Evolutionary conservation across 2,113 vertebrate genomes (phyloP), one percentile per base, ranked within the genome.

Genomic region (Pteruthius melanotis): DNA sequence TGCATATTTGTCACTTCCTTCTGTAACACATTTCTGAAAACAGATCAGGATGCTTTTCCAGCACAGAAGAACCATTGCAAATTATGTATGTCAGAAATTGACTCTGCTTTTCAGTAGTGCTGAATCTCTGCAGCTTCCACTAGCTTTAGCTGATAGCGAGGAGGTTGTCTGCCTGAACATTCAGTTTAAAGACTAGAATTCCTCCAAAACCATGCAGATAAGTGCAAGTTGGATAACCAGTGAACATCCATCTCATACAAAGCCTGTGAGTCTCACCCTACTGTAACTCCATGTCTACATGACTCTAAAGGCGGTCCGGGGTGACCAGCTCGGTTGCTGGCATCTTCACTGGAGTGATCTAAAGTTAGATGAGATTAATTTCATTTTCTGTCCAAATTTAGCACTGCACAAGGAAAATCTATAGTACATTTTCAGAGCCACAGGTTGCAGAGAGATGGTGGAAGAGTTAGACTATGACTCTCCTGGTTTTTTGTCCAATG

Each of bases 141-240:
- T 37, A 78, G 2, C 31, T 87, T 72, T 49, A 60, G 14, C 9
- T 89, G 59, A n/a, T 24, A 13, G 7, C 31, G 15, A 76, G 30
- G 31, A 57, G 20, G 14, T 40, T 57, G 52, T 40, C 31, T 9
- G 8, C 31, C 17, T 44, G 3, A 83, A 70, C 8, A 60, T 1
- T n/a, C 23, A 10, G 5, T 17, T 89, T 88, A 70, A 69, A 57
- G 33, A 60, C 24, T n/a, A 66, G 16, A 63, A 44, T 47, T 83
- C 35, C 22, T 71, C 35, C 0, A 0, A 59, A 71, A 2, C 15
- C 15, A 31, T 54, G 19, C 19, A 63, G 35, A 42, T 44, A 54
- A 13, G 27, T 71, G 4, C 33, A 90, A 71, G 4, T 9, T 68
- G 49, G 30, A 42, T 64, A 44, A 56, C 33, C 10, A 35, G 12